These are phyloP conservation scores for Halcyon chelicuti DNA, from an alignment of 2,797 vertebrate species.

Conservation along the genomic window DNA sequence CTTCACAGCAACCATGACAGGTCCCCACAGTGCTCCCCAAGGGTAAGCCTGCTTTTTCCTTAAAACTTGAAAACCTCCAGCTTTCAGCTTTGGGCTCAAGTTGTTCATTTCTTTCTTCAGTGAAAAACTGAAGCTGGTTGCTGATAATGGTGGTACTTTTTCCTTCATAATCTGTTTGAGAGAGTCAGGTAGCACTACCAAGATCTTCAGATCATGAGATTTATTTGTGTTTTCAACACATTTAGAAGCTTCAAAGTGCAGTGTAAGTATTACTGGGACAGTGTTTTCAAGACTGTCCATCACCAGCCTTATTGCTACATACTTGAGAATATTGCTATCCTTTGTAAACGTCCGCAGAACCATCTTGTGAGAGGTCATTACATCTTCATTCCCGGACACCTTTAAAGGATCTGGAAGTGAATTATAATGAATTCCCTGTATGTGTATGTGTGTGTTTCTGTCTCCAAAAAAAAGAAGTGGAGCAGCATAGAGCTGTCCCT, in stretches of 20 bases:
- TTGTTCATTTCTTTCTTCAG: not conserved
- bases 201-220: not conserved
- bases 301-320: not conserved
- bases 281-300: not conserved
- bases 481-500: not conserved
- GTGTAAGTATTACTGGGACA: not conserved
- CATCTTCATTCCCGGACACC: not conserved
- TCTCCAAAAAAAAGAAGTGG: not conserved
- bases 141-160: rapidly evolving
- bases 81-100: not conserved
- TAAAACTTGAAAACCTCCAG: not conserved
- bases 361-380: not conserved
- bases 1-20: not conserved
- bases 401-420: not conserved
- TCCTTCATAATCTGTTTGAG: not conserved
- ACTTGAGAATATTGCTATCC: not conserved
- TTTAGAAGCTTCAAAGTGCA: not conserved
- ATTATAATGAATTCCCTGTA: not conserved
- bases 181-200: not conserved
- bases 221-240: not conserved
- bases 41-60: not conserved
- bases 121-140: not conserved
- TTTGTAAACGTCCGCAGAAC: not conserved
- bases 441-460: rapidly evolving
- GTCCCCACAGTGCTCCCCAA: not conserved